Conservation (phyloP, 1,140 invertebrate species). For the Camponotus vicinus region DNA sequence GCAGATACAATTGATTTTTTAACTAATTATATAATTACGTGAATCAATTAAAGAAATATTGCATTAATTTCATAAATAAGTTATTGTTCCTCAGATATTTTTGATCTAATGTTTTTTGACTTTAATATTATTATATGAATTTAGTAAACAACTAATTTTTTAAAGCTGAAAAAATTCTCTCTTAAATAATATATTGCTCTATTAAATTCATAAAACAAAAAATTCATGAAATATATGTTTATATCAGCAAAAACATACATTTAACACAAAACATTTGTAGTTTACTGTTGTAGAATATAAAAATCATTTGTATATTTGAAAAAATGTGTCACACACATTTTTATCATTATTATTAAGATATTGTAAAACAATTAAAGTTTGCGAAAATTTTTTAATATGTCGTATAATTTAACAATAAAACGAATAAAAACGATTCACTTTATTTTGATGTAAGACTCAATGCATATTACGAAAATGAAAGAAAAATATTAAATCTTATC, state of each 20-base stretch:
- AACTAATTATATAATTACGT: not conserved
- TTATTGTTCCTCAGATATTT: not conserved
- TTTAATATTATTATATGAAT: not conserved
- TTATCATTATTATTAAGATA: not conserved
- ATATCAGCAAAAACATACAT: too few species aligned
- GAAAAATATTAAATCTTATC: conserved; percentile 51
- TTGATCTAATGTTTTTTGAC: not conserved
- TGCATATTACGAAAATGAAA: conserved; percentile 31
- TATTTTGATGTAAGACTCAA: not conserved
- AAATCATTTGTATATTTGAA: too few species aligned
- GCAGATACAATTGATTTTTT: not conserved
- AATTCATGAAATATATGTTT: too few species aligned
- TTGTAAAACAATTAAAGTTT: not conserved
- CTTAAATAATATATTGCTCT: too few species aligned
- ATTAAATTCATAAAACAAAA: too few species aligned
- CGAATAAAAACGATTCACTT: conserved; percentile 14
- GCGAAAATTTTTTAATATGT: not conserved
- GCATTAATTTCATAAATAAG: not conserved
- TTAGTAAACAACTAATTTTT: too few species aligned
- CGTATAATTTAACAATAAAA: not conserved
- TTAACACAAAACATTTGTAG: too few species aligned
- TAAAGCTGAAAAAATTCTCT: too few species aligned
- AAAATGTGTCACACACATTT: not conserved
- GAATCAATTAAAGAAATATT: not conserved
- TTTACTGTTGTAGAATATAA: too few species aligned